Conservation (phyloP, 1,140 invertebrate genomes). For the Microplitis demolitor region DNA sequence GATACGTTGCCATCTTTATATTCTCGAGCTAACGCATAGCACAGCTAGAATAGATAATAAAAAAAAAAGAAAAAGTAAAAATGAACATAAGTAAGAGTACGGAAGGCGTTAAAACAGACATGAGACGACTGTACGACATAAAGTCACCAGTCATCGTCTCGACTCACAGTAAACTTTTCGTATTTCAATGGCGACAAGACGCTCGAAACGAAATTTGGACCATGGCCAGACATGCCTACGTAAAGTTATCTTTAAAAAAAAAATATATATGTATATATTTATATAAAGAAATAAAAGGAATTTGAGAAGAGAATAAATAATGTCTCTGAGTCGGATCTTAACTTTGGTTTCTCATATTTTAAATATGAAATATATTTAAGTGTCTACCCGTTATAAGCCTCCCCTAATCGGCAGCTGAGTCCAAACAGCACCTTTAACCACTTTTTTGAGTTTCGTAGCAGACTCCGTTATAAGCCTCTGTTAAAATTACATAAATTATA, state of each 20-base stretch:
- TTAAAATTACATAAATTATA: too few relatives aligned
- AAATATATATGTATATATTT: background rate
- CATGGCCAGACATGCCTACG: constrained; percentile 21
- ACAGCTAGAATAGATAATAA: background rate
- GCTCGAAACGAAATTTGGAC: constrained; percentile 23
- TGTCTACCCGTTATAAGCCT: too few relatives aligned
- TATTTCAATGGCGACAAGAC: constrained; percentile 13
- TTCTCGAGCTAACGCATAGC: background rate
- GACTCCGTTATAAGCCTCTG: too few relatives aligned
- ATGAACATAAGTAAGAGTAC: background rate
- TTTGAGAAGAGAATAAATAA: background rate
- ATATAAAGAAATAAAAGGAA: background rate
- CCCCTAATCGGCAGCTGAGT: too few relatives aligned
- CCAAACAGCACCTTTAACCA: too few relatives aligned
- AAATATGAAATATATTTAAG: too few relatives aligned
- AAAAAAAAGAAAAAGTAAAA: background rate
- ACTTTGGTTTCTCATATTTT: too few relatives aligned
- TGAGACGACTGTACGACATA: constrained; percentile 12
- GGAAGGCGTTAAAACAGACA: constrained; percentile 15
- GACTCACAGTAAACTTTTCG: background rate
- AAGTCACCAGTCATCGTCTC: constrained; percentile 30
- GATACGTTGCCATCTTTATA: constrained; percentile 13
- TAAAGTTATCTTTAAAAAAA: constrained; percentile 20
- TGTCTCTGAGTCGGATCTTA: too few relatives aligned
- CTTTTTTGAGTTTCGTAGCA: too few relatives aligned